Evolutionary conservation across 1,140 invertebrate species (phyloP).

Genomic region (Lycorma delicatula): DNA sequence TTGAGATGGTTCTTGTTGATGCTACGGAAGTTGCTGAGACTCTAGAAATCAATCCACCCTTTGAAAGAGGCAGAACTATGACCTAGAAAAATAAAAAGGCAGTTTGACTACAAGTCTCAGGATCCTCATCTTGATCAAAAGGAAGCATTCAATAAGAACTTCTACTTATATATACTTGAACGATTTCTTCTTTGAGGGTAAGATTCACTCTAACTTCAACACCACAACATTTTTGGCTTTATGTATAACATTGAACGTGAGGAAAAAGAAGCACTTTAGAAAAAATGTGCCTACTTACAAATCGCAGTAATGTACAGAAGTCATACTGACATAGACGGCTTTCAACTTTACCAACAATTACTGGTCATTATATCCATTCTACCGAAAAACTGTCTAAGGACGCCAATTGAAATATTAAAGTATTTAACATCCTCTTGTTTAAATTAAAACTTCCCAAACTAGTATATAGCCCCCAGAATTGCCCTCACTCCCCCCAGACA

Average conservation of each 20-base stretch:
- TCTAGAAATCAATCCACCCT: conserved; percentile 7
- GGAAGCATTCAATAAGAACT: conserved; percentile 7
- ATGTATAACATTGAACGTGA: not conserved
- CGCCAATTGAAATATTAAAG: not conserved
- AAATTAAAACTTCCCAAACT: conserved; percentile 1
- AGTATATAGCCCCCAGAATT: not conserved
- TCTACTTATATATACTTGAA: conserved; percentile 11
- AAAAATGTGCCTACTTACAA: not conserved
- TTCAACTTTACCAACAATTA: conserved; percentile 1
- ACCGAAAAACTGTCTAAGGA: not conserved
- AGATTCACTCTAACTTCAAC: not conserved
- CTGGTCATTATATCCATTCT: too few relatives aligned
- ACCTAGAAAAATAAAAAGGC: not conserved
- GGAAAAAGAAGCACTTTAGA: not conserved
- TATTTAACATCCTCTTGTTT: not conserved
- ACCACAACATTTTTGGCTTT: conserved; percentile 1
- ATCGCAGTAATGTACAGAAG: too few relatives aligned
- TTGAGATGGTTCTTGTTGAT: conserved; percentile 8
- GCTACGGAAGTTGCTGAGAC: conserved; percentile 15
- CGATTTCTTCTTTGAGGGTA: not conserved
- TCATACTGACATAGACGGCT: not conserved
- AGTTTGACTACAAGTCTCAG: conserved; percentile 13
- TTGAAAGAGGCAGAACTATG: not conserved
- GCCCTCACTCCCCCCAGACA: not conserved
- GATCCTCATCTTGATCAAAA: conserved; percentile 6